Percentiles rank a stretch among this genome's conserved stretches.
phyloP scores from a whole-genome alignment of 2,888 invertebrate genomes.

The Andrena bicolor region DNA sequence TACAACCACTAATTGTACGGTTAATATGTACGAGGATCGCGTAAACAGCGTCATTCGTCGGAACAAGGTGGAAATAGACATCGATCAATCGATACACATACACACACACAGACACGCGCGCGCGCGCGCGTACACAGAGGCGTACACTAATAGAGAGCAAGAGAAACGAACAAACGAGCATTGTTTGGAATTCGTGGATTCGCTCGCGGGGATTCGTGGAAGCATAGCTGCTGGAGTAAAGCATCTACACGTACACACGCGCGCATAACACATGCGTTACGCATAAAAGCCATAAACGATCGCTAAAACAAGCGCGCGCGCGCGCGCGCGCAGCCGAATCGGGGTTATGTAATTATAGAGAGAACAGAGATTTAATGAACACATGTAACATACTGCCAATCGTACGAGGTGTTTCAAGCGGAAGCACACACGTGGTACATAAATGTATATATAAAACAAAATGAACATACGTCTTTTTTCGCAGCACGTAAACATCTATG shows the following conservation, averaged over 20 bases:
- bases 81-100: constrained; percentile 36
- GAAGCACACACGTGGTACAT: constrained; percentile 52
- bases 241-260: not conserved
- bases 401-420: constrained; percentile 74
- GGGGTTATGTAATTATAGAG: constrained; percentile 41
- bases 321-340: constrained; percentile 35
- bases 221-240: not conserved
- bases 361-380: constrained; percentile 34
- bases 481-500: constrained; percentile 67
- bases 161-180: not conserved
- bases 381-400: constrained; percentile 83
- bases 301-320: constrained; percentile 21
- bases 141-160: not conserved
- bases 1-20: constrained; percentile 50
- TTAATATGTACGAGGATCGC: constrained; percentile 23
- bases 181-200: constrained; percentile 13
- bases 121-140: not conserved
- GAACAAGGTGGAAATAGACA: constrained; percentile 8
- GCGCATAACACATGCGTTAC: not conserved
- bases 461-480: constrained; percentile 61
- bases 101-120: not conserved
- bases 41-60: constrained; percentile 1
- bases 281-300: constrained; percentile 13
- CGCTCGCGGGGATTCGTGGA: constrained; percentile 3
- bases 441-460: constrained; percentile 61